Evolutionary conservation across 2,797 vertebrate species (phyloP), one percentile per base, ranked within the genome.

Genomic region (Psittacula derbiana): DNA sequence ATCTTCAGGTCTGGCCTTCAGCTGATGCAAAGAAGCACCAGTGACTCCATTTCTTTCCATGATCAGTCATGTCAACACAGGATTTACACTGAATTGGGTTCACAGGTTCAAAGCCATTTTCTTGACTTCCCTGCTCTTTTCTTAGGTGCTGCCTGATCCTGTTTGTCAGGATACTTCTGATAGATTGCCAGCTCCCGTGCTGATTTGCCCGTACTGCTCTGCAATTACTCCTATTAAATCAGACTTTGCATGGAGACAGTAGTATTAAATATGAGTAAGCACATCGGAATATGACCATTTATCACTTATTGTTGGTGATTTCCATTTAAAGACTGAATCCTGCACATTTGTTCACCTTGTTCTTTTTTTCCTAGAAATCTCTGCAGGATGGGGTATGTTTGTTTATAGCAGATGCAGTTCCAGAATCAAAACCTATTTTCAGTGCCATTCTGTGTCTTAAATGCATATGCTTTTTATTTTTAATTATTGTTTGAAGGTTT

Each of bases 341-440:
- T 85, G 87, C 41, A 8, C 23, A 21, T 90, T 86, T 90, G 43
- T 82, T 44, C 52, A 73, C 25, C 67, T 88, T 61, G 24, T 81
- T 94, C 66, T 91, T 70, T 88, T 90, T 91, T 93, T 93, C 70
- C 67, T 90, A 79, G 85, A 94, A 96, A 70, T 90, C 55, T 70
- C 83, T 89, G 55, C 71, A 93, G 65, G 65, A 23, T 52, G 38
- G n/a, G 27, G 6, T 55, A 31, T 38, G 23, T 84, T 88, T 95
- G 73, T 90, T 88, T 84, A 65, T 24, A 85, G 55, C 55, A 92
- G 73, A 81, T 21, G 21, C 16, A 52, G 16, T 53, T 88, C 44
- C 67, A 73, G 72, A 88, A 67, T 7, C 5, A 6, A 91, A 79
- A 28, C 25, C 41, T 94, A 25, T 76, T 76, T 81, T 53, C 61